A percentile compares a stretch with the other conserved stretches of the same genome.
Evolutionary conservation across 37 sponge, comb jelly and placozoan species (phyloP).

Genomic region (Geodia barretti): DNA sequence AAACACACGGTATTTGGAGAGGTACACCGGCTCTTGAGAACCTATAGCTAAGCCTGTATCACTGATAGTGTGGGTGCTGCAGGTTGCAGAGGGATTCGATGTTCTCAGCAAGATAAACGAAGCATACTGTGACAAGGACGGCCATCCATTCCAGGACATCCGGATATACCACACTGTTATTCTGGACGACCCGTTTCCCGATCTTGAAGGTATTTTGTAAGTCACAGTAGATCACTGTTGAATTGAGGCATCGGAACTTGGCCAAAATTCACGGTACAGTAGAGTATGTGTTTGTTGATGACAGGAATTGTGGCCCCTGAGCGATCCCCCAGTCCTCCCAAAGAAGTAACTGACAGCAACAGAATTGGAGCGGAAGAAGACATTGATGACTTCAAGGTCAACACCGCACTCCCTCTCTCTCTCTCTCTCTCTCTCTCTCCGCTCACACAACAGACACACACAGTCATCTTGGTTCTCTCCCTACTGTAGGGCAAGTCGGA

Average conservation of each 20-base stretch:
- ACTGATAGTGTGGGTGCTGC: too few relatives aligned
- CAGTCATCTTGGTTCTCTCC: too few relatives aligned
- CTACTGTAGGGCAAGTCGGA: conserved; percentile 56
- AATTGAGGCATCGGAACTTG: too few relatives aligned
- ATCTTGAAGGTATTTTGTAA: conserved; percentile 63
- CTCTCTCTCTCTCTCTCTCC: background rate
- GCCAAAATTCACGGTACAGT: background rate
- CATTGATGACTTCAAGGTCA: conserved; percentile 77
- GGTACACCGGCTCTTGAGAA: too few relatives aligned
- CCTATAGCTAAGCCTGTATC: background rate
- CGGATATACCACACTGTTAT: conserved; percentile 94
- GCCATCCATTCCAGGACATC: conserved; percentile 91
- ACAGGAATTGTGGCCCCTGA: conserved; percentile 62
- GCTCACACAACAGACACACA: too few relatives aligned
- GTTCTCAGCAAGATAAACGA: conserved; percentile 84
- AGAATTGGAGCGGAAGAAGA: conserved; percentile 92
- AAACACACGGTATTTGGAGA: conserved; percentile 96
- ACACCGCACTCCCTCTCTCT: background rate
- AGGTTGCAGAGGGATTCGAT: conserved; percentile 77
- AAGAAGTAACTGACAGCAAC: conserved; percentile 41
- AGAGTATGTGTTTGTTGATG: background rate
- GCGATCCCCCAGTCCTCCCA: conserved; percentile 86
- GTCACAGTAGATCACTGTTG: too few relatives aligned
- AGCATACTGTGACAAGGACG: conserved; percentile 87
- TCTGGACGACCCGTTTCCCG: conserved; percentile 93